A percentile compares a stretch with the other conserved stretches of the same genome.
phyloP scores from a whole-genome alignment of 2,113 vertebrate genomes.

The Sylvia atricapilla region DNA sequence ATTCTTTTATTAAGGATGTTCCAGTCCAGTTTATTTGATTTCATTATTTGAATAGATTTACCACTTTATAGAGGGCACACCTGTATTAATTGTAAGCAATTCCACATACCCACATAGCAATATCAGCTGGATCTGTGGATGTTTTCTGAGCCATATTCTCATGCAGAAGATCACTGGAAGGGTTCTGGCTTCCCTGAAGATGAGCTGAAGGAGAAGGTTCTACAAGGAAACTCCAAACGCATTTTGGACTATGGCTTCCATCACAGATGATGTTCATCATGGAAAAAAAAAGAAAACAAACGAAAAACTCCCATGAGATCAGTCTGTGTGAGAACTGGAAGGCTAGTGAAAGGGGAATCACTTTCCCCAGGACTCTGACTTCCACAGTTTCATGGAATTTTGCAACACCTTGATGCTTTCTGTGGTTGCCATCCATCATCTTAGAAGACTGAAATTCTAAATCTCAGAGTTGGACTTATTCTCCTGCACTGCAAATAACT shows the following conservation, averaged over 20 bases:
- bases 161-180: background rate
- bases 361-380: background rate
- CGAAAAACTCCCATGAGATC: background rate
- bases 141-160: background rate
- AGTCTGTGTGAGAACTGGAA: background rate
- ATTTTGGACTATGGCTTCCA: background rate
- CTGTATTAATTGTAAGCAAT: background rate
- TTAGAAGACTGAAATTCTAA: background rate
- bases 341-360: background rate
- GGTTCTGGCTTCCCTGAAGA: background rate
- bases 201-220: background rate
- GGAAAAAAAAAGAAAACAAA: background rate
- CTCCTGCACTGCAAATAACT: background rate
- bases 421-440: rapidly evolving
- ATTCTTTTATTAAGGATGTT: background rate
- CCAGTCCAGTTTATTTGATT: background rate
- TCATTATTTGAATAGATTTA: background rate
- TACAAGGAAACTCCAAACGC: background rate
- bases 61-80: background rate
- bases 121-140: background rate
- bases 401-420: background rate
- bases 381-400: background rate
- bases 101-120: background rate
- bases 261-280: background rate
- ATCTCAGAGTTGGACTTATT: background rate